A percentile compares a stretch with the other conserved stretches of the same genome.
Evolutionary conservation across 2,797 vertebrate species (phyloP).

Genomic region (Sardinella longiceps): DNA sequence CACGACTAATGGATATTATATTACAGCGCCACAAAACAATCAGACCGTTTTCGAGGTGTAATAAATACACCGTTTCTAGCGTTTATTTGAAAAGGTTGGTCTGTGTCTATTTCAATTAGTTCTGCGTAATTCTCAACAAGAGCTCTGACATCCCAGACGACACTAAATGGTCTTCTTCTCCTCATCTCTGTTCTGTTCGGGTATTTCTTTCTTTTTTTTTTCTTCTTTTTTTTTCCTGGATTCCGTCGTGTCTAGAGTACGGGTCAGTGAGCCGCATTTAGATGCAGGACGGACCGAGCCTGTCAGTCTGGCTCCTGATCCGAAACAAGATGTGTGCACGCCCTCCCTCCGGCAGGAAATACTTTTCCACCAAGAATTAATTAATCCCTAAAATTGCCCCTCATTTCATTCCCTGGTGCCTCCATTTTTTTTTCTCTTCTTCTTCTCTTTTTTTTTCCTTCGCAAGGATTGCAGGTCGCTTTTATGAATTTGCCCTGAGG

Average conservation of each 20-base stretch:
- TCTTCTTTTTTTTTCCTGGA: background rate
- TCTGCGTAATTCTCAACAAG: background rate
- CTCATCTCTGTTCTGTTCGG: background rate
- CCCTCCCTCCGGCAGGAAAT: constrained; percentile 49
- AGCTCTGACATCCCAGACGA: background rate
- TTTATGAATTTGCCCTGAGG: constrained; percentile 48
- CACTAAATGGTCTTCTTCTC: background rate
- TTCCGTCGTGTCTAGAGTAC: background rate
- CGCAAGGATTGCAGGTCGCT: constrained; percentile 45
- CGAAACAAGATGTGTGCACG: constrained; percentile 25
- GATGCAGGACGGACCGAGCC: background rate
- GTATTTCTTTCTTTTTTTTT: too few relatives aligned
- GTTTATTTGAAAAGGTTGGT: background rate
- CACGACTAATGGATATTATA: background rate
- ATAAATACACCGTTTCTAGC: background rate
- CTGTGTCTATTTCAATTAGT: background rate
- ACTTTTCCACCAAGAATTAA: constrained; percentile 51
- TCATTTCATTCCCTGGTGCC: constrained; percentile 29
- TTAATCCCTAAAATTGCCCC: constrained; percentile 45
- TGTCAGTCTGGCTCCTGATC: constrained; percentile 36
- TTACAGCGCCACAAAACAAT: background rate
- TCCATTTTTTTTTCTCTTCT: constrained; percentile 38
- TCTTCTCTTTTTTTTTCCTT: background rate
- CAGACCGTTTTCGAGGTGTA: background rate
- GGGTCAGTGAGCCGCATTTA: background rate